These are phyloP conservation scores for Gymnarchus niloticus DNA, from an alignment of 2,113 vertebrate genomes.

Conservation along the genomic window DNA sequence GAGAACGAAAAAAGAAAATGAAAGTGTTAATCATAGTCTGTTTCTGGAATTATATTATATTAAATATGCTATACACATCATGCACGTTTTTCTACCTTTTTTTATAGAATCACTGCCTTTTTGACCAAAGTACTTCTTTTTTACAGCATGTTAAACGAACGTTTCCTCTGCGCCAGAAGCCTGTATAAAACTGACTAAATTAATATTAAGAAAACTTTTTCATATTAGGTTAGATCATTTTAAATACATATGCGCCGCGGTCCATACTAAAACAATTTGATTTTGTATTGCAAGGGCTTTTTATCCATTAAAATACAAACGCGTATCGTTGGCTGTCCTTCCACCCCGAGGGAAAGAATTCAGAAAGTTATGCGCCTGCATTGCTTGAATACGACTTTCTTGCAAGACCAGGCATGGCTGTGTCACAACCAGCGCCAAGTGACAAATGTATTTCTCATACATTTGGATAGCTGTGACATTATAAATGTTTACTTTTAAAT, in stretches of 20 bases:
- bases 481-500: not conserved
- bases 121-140: not conserved
- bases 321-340: not conserved
- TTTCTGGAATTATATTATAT: not conserved
- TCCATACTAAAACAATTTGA: not conserved
- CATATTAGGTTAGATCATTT: not conserved
- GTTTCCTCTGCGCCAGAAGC: not conserved
- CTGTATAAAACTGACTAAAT: not conserved
- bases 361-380: slow-evolving; percentile 59
- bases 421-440: slow-evolving; percentile 41
- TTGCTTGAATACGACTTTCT: slow-evolving; percentile 50
- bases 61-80: not conserved
- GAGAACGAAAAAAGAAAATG: not conserved
- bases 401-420: slow-evolving; percentile 68
- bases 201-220: not conserved
- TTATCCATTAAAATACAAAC: not conserved
- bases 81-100: not conserved
- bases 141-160: not conserved
- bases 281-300: not conserved
- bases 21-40: not conserved
- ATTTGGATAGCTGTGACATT: not conserved
- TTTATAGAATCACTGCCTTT: not conserved
- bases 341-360: slow-evolving; percentile 45
- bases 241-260: not conserved
- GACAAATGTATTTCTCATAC: slow-evolving; percentile 44